Percentiles rank a stretch among this genome's conserved stretches.
Conservation (phyloP, 2,888 invertebrate species). For the Quadroppia sp. region DNA sequence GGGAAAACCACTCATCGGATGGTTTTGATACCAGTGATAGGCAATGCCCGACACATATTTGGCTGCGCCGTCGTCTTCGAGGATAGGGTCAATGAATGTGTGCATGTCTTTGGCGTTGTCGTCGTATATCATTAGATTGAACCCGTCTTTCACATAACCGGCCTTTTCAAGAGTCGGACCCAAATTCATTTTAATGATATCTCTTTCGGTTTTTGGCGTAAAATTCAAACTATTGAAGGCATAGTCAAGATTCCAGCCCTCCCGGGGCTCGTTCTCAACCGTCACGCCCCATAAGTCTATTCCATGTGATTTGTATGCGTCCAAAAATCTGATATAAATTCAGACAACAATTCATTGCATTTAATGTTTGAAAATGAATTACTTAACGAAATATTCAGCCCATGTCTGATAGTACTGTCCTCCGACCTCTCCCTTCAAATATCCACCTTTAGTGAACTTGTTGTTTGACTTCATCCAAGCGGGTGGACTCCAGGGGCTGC, state of each 20-base stretch:
- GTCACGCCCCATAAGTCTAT: constrained; percentile 70
- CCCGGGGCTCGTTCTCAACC: constrained; percentile 78
- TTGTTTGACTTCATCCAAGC: constrained; percentile 59
- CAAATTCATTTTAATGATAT: constrained; percentile 67
- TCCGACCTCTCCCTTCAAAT: constrained; percentile 51
- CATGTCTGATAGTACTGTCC: constrained; percentile 66
- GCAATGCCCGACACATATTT: constrained; percentile 66
- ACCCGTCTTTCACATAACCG: constrained; percentile 58
- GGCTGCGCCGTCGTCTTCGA: constrained; percentile 50
- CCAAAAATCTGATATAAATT: constrained; percentile 48
- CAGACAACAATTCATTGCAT: neutral
- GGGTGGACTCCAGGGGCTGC: constrained; percentile 59
- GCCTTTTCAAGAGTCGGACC: constrained; percentile 67
- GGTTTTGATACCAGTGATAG: constrained; percentile 73
- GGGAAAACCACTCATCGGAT: constrained; percentile 49
- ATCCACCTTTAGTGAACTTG: constrained; percentile 55
- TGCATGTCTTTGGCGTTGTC: constrained; percentile 53
- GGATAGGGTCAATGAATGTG: neutral
- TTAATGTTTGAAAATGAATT: constrained; percentile 33
- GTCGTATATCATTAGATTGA: constrained; percentile 70
- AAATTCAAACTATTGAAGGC: constrained; percentile 55
- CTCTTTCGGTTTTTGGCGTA: constrained; percentile 55
- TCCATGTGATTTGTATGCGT: constrained; percentile 63
- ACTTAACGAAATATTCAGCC: constrained; percentile 74
- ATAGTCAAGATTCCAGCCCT: constrained; percentile 53